phyloP scores from a whole-genome alignment of 2,113 vertebrate genomes.

The Hippocampus zosterae region DNA sequence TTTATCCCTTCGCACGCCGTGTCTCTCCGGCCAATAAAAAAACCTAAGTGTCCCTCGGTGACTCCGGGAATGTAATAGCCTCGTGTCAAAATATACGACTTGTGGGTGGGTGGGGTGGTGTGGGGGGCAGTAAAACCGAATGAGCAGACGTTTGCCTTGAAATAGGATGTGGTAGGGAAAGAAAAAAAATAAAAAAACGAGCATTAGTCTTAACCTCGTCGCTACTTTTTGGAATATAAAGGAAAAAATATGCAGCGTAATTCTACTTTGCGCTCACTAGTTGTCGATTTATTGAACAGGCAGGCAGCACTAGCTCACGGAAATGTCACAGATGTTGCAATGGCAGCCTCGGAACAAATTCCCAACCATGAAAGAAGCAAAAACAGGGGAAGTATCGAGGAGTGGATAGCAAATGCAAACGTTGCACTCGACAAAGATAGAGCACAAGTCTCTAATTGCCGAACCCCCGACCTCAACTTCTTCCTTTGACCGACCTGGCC shows the following conservation, averaged over 20 bases:
- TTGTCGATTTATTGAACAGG: background rate
- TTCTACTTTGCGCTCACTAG: background rate
- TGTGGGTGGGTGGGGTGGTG: background rate
- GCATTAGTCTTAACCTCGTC: background rate
- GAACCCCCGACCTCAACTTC: too few species aligned
- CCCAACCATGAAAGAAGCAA: background rate
- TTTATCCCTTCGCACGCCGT: slow-evolving; percentile 11
- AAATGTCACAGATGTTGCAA: slow-evolving; percentile 7
- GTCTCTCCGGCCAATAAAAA: slow-evolving; percentile 1
- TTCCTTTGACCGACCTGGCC: too few species aligned
- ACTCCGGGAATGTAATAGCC: background rate
- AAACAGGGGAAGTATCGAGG: too few species aligned
- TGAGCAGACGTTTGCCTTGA: slow-evolving; percentile 2
- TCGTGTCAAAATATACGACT: slow-evolving; percentile 10
- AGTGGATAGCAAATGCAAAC: too few species aligned
- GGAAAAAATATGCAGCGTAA: background rate
- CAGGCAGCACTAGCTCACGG: background rate
- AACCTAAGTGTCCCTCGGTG: background rate
- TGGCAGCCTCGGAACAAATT: background rate
- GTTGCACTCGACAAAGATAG: too few species aligned
- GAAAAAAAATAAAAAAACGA: background rate
- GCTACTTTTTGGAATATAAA: background rate
- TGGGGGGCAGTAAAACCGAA: background rate
- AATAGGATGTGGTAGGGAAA: background rate
- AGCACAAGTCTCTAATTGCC: too few species aligned